Evolutionary conservation across 2,888 invertebrate genomes (phyloP), one percentile per base, ranked within the genome.

Genomic region (Anticlea derivata): DNA sequence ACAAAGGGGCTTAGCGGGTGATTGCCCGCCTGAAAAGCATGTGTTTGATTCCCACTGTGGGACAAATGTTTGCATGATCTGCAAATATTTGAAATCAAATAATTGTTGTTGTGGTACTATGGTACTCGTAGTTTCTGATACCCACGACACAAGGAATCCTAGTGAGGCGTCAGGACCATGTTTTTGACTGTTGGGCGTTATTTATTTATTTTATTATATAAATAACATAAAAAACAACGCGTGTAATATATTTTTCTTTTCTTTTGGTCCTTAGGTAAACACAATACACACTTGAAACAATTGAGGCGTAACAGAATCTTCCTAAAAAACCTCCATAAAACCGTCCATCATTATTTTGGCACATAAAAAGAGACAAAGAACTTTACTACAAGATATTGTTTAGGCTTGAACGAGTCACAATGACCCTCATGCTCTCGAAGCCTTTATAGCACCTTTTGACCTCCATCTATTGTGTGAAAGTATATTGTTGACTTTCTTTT

Each of bases 391-490:
- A 51, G 50, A 43, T 55, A 58, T 56, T 52, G 44, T 56, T 51
- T 35, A 55, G 44, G 43, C 45, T 33, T 48, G 47, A 49, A 58
- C 39, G 30, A 51, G 41, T 22, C 26, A 47, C 37, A 50, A 55
- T 53, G 52, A 43, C 53, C 41, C 58, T 52, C 37, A 27, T 38
- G 10, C 27, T 34, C 23, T 41, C 39, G 39, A 44, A 38, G 34
- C 20, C 12, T 48, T 24, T 27, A 40, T n/a, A 57, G 55, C 17
- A 54, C 40, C 47, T 58, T 55, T 61, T 58, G 63, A 66, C 65
- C 59, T 58, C 61, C 54, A 62, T 63, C 62, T 54, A 58, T 66
- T 65, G 68, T 67, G 50, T 54, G 17, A 43, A 51, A 38, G 51
- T 53, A 47, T 54, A 58, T 55, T 56, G 49, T 51, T 48, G 33